These are phyloP conservation scores for Asarcornis scutulata DNA, from an alignment of 2,113 vertebrate genomes.

Conservation along the genomic window DNA sequence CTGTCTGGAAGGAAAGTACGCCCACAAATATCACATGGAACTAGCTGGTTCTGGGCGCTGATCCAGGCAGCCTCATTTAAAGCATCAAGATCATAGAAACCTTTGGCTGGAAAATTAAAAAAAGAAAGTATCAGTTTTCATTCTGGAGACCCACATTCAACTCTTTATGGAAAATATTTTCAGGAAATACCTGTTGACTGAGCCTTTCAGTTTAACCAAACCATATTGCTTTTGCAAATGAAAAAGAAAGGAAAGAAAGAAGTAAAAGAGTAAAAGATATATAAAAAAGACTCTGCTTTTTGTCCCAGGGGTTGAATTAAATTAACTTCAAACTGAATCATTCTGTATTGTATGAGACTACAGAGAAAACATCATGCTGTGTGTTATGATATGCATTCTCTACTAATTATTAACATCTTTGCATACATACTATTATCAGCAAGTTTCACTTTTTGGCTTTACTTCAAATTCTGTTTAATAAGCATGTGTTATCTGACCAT, in stretches of 20 bases:
- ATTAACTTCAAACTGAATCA: conserved; percentile 63
- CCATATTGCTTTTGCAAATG: conserved; percentile 65
- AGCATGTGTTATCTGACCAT: conserved; percentile 55
- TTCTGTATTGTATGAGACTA: conserved; percentile 51
- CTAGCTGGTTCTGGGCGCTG: conserved; percentile 80
- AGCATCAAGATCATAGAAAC: conserved; percentile 81
- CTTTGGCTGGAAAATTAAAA: conserved; percentile 80
- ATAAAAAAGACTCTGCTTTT: conserved; percentile 37
- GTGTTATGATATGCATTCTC: conserved; percentile 65
- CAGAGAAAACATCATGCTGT: conserved; percentile 47
- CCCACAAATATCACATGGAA: conserved; percentile 81
- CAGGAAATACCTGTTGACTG: conserved; percentile 84
- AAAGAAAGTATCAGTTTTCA: conserved; percentile 75
- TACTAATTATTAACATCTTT: conserved; percentile 78
- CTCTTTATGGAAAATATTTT: conserved; percentile 80
- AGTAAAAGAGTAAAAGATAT: conserved; percentile 13
- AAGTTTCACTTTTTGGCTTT: conserved; percentile 66
- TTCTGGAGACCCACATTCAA: conserved; percentile 70
- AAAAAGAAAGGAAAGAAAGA: conserved; percentile 28
- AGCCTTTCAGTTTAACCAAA: conserved; percentile 77
- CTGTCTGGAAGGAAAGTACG: conserved; percentile 84
- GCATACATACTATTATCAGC: conserved; percentile 57
- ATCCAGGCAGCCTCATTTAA: conserved; percentile 82
- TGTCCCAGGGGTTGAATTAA: conserved; percentile 68
- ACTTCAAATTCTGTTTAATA: conserved; percentile 61